Evolutionary conservation across 1,140 invertebrate genomes (phyloP), one percentile per base, ranked within the genome.

Genomic region (Zophobas morio): DNA sequence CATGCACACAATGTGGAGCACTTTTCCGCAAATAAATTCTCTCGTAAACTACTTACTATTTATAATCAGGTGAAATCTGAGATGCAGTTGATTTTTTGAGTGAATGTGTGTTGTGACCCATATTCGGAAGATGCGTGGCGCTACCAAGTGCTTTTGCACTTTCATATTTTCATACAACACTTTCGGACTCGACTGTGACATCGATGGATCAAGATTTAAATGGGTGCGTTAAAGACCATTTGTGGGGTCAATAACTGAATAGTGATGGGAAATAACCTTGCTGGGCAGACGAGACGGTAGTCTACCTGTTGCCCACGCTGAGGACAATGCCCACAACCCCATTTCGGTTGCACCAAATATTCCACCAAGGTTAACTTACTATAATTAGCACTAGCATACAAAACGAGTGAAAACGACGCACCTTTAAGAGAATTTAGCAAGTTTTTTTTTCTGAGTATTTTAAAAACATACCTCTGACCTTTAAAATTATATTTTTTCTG

Each of bases 41-140:
- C 76, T 53, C 20, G 46, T 78, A 81, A 78, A 79, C 78, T 78
- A 81, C 78, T 80, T 78, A 81, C 81, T 81, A 79, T 81, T 78
- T 79, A 81, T 82, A 82, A 82, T 80, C 77, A 71, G 76, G 81
- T 78, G 81, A 82, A 82, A 82, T 81, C 80, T 74, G 63, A 60
- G 78, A 78, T 76, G 74, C 74, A 72, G 78, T 76, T 74, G 57
- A 63, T 77, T 77, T 77, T 82, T 79, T 79, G 76, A 79, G 79
- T 77, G 80, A 81, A 82, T 82, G 78, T 82, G 71, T 82, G 81
- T 74, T 82, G 70, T 76, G 80, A 77, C 81, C 81, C 72, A 81
- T 81, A 79, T 82, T 81, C 77, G 46, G 71, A 76, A 56, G 53
- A 75, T 71, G 76, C 75, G 40, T 73, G 71, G 49, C 49, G 71